phyloP scores from a whole-genome alignment of 2,888 invertebrate genomes.

The Brachyptera putata region DNA sequence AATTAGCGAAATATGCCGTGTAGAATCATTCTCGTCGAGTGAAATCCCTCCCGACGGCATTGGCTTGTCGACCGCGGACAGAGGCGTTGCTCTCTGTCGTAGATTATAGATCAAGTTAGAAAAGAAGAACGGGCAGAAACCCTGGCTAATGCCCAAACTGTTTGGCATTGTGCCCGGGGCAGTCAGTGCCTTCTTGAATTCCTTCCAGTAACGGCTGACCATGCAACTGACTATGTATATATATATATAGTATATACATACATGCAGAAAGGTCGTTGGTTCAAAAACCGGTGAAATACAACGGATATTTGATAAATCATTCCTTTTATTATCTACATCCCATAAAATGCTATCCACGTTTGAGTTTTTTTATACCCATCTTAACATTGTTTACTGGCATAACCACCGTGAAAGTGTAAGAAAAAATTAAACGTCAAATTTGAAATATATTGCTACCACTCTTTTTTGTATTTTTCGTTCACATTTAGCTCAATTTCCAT shows the following conservation, averaged over 20 bases:
- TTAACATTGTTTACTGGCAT: too few relatives aligned
- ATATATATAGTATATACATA: too few relatives aligned
- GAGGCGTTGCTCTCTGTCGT: not conserved
- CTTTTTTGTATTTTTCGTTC: too few relatives aligned
- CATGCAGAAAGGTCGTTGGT: not conserved
- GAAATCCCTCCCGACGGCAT: not conserved
- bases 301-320: not conserved
- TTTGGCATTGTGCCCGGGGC: not conserved
- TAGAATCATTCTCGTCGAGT: not conserved
- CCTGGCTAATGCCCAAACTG: not conserved
- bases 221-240: too few relatives aligned
- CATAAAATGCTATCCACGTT: not conserved
- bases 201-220: not conserved
- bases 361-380: too few relatives aligned
- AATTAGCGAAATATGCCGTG: constrained; percentile 5
- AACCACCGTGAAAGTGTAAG: too few relatives aligned
- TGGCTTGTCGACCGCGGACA: not conserved
- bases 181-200: not conserved
- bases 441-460: too few relatives aligned
- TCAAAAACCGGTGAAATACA: not conserved
- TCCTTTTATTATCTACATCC: not conserved
- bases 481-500: too few relatives aligned
- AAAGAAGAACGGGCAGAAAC: not conserved
- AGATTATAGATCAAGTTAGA: not conserved
- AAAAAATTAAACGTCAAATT: too few relatives aligned